Conservation (phyloP, 2,113 vertebrate genomes). For the Protobothrops mucrosquamatus region DNA sequence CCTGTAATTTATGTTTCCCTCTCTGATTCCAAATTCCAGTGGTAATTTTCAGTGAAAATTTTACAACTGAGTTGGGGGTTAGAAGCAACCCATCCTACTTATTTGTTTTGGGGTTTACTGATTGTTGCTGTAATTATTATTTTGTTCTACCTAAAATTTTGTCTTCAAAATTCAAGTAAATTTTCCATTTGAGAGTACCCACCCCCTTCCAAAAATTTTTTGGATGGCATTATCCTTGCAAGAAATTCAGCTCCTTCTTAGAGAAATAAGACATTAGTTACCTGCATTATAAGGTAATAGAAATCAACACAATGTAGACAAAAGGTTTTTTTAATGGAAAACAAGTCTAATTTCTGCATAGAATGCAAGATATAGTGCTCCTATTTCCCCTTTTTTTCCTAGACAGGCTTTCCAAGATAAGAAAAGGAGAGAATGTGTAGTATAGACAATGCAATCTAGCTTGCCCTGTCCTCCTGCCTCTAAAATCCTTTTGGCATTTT, state of each 20-base stretch:
- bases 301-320: constrained; percentile 47
- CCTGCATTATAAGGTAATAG: constrained; percentile 35
- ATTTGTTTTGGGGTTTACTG: not conserved
- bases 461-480: not conserved
- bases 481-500: not conserved
- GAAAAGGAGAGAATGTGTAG: not conserved
- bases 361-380: not conserved
- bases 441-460: not conserved
- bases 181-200: not conserved
- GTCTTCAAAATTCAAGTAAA: not conserved
- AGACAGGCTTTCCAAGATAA: not conserved
- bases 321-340: constrained; percentile 22
- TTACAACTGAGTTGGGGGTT: not conserved
- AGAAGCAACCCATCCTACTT: constrained; percentile 33
- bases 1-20: constrained; percentile 16
- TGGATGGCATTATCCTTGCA: not conserved
- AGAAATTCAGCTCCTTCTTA: not conserved
- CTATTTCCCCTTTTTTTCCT: not conserved
- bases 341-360: not conserved
- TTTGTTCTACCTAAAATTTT: not conserved
- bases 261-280: constrained; percentile 33
- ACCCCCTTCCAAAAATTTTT: not conserved
- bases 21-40: constrained; percentile 3
- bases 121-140: not conserved
- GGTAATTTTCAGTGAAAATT: too few relatives aligned